Conservation (phyloP, 2,888 invertebrate species). For the Gortyna flavago region DNA sequence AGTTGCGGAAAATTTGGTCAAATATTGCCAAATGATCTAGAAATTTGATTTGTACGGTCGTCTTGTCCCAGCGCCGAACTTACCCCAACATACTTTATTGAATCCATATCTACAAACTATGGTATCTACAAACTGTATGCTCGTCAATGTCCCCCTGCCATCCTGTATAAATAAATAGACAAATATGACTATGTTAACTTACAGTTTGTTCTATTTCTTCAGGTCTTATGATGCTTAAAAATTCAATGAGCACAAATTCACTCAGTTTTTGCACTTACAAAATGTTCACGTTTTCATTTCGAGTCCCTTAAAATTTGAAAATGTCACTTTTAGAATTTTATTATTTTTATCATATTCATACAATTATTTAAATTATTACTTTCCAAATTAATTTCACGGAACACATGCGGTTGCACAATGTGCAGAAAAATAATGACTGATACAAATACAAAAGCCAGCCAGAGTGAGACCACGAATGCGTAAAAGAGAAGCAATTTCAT, state of each 20-base stretch:
- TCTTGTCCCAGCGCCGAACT: no score
- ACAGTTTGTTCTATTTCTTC: neutral
- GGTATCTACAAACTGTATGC: no score
- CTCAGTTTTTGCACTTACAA: neutral
- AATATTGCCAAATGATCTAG: no score
- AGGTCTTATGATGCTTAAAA: neutral
- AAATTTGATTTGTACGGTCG: no score
- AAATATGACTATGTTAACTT: neutral
- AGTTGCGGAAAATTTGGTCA: no score
- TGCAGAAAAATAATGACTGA: neutral
- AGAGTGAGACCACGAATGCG: neutral
- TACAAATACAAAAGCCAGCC: neutral
- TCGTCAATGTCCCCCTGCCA: no score
- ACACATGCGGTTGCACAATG: neutral
- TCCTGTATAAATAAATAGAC: no score
- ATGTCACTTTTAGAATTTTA: neutral
- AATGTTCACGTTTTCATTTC: neutral
- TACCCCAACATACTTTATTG: no score
- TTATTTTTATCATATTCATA: neutral
- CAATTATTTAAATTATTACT: neutral
- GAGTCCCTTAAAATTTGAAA: no score
- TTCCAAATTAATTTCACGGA: neutral
- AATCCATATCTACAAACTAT: no score
- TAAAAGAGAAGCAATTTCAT: slow-evolving; percentile 10
- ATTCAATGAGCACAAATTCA: neutral